These are phyloP conservation scores for Anhinga anhinga DNA, from an alignment of 2,113 vertebrate species.

Conservation along the genomic window DNA sequence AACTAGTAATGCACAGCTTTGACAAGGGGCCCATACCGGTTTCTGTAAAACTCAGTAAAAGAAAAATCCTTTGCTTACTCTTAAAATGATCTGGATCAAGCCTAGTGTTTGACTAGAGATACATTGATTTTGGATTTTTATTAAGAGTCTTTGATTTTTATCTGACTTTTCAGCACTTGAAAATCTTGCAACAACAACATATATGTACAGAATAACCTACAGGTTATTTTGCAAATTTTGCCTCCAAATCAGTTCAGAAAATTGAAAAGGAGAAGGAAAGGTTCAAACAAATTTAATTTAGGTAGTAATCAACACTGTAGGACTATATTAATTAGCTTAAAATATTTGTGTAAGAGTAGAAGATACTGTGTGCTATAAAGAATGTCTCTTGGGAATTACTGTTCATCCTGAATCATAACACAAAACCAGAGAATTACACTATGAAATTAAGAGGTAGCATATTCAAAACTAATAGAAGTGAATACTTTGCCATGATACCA, in stretches of 20 bases:
- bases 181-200: background rate
- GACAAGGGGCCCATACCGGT: rapidly evolving
- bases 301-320: background rate
- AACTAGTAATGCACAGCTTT: background rate
- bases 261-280: background rate
- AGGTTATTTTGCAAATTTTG: background rate
- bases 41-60: background rate
- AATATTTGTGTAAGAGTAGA: background rate
- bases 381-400: background rate
- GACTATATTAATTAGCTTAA: background rate
- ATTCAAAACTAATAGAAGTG: background rate
- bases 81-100: background rate
- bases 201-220: background rate
- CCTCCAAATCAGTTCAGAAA: background rate
- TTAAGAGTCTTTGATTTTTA: background rate
- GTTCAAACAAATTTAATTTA: background rate
- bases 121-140: background rate
- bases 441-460: background rate
- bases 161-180: background rate
- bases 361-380: background rate
- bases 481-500: background rate
- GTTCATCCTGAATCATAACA: background rate
- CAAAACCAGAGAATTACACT: background rate
- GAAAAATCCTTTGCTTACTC: background rate
- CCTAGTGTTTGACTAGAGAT: background rate